Percentiles rank a stretch among this genome's conserved stretches.
Conservation (phyloP, 2,113 vertebrate genomes). For the Hoplias malabaricus region DNA sequence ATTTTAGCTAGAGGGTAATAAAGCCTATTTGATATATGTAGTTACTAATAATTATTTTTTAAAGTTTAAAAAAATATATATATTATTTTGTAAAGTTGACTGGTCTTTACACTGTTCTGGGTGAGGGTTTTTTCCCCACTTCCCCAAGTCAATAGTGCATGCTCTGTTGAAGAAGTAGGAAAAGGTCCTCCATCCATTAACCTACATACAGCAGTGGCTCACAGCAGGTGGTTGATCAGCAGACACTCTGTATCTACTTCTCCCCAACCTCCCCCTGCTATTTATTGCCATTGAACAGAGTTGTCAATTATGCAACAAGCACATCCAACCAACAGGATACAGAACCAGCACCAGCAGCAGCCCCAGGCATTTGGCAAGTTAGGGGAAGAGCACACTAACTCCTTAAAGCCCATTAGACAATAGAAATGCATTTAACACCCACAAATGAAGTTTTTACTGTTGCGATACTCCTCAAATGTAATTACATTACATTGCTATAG, state of each 20-base stretch:
- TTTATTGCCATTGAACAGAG: slow-evolving; percentile 63
- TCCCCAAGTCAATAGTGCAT: not conserved
- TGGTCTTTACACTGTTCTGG: not conserved
- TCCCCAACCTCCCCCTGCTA: slow-evolving; percentile 46
- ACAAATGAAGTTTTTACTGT: not conserved
- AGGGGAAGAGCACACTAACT: not conserved
- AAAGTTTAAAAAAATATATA: too few species aligned
- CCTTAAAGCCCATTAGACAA: not conserved
- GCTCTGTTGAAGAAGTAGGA: not conserved
- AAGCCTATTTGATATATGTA: too few species aligned
- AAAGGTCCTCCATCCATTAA: slow-evolving; percentile 40
- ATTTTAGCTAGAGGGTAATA: too few species aligned
- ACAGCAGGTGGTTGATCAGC: slow-evolving; percentile 59
- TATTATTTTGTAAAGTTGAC: too few species aligned
- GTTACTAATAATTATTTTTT: too few species aligned
- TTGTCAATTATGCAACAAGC: slow-evolving; percentile 66
- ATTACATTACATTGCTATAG: not conserved
- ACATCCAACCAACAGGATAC: slow-evolving; percentile 29
- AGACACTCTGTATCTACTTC: slow-evolving; percentile 40
- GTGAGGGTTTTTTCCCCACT: not conserved
- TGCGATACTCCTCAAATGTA: not conserved
- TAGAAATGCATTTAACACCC: not conserved
- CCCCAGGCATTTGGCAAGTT: slow-evolving; percentile 20
- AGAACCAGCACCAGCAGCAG: slow-evolving; percentile 17
- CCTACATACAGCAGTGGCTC: slow-evolving; percentile 48